Evolutionary conservation across 2,113 vertebrate species (phyloP).

Genomic region (Castor canadensis): DNA sequence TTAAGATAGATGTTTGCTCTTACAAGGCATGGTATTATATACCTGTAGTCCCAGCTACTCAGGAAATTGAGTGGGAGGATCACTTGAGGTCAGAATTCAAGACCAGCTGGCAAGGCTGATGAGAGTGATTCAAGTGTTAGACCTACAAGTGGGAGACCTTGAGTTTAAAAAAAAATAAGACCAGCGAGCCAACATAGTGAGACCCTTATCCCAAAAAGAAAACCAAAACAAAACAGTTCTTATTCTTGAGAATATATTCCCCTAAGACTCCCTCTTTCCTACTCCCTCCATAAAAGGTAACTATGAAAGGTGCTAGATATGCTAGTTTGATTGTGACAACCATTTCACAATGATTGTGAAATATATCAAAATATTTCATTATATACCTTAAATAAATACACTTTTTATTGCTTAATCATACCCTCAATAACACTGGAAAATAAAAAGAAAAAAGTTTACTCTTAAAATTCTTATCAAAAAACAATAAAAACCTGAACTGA

Average conservation of each 20-base stretch:
- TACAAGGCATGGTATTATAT: not conserved
- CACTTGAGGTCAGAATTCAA: not conserved
- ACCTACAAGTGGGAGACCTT: too few species aligned
- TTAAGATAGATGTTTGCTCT: constrained; percentile 6
- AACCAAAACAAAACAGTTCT: not conserved
- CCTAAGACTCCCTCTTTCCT: too few species aligned
- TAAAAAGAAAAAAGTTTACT: not conserved
- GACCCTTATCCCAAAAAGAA: not conserved
- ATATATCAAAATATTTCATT: not conserved
- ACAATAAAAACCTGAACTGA: not conserved
- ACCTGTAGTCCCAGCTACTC: not conserved
- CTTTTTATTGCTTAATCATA: not conserved
- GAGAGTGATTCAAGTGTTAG: too few species aligned
- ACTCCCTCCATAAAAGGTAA: not conserved
- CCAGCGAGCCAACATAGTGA: not conserved
- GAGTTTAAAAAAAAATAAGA: too few species aligned
- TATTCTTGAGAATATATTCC: not conserved
- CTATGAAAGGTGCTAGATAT: not conserved
- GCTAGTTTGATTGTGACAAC: not conserved
- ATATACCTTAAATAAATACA: not conserved
- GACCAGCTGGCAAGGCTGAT: too few species aligned
- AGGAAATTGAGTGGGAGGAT: not conserved
- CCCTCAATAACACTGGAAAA: not conserved
- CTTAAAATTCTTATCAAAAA: not conserved
- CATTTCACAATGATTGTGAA: not conserved